phyloP scores from a whole-genome alignment of 2,888 invertebrate genomes.

The Eulithis testata region DNA sequence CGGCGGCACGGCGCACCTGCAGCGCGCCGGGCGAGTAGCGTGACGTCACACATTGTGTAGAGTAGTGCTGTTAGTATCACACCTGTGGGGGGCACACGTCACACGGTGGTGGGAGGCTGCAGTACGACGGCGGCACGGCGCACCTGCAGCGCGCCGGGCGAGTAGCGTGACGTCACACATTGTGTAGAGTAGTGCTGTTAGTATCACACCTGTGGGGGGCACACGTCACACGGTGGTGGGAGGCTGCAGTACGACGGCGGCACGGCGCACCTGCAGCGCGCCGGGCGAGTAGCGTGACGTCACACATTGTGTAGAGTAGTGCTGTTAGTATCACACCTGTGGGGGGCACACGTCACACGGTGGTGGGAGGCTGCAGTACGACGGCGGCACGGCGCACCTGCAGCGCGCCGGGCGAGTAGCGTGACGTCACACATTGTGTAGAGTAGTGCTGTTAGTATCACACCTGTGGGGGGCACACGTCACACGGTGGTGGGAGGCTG shows the following conservation, averaged over 20 bases:
- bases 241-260: no score
- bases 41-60: no score
- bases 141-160: neutral
- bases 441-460: constrained; percentile 45
- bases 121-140: no score
- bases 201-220: constrained; percentile 58
- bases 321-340: constrained; percentile 57
- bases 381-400: constrained; percentile 96
- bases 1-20: no score
- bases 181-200: neutral
- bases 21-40: no score
- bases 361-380: constrained; percentile 94
- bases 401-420: constrained; percentile 90
- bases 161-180: neutral
- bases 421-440: constrained; percentile 46
- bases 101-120: no score
- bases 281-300: constrained; percentile 86
- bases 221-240: constrained; percentile 20
- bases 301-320: neutral
- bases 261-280: constrained; percentile 92
- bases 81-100: no score
- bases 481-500: constrained; percentile 93
- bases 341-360: constrained; percentile 76
- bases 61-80: no score
- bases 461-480: constrained; percentile 58